Base-by-base conservation (phyloP, 2,113 vertebrate species). In the Cephalopholis sonnerati region DNA sequence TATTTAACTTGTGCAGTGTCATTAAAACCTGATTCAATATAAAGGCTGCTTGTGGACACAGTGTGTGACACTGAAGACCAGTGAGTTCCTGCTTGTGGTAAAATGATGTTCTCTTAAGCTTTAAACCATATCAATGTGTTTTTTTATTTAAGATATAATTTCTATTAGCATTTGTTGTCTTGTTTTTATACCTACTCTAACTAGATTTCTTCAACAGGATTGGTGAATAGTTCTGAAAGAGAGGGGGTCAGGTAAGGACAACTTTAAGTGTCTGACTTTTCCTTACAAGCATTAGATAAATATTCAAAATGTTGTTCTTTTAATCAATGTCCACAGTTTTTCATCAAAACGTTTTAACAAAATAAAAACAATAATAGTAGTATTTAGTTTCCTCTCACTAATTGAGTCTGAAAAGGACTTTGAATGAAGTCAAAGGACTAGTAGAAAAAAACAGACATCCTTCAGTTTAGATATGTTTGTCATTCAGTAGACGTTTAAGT, bases 1-100 rank as follows among this genome's bases (percentile, higher is more conserved):
- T 18, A 55, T 70, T 55, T 70, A 70, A 55, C 68, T 70, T 70
- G 15, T 11, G 29, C 51, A 24, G 32, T 39, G 68, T 70, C 51
- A 70, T 55, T 29, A 70, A 39, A 24, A 55, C 9, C 5, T n/a
- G 10, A 55, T 70, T 39, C 67, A 70, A 24, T 70, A 55, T 70
- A 70, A 70, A 55, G 51, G 66, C 25, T 8, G 22, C 18, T n/a
- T 6, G 20, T 13, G 48, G 27, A 51, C 46, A 53, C 11, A 58
- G 0, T 25, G 12, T 13, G 66, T 11, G 32, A 18, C 2, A 41
- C 25, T 4, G 32, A 70, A 54, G 51, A 55, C 22, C 68, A 24
- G 4, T 39, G 51, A 41, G 50, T 41, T 17, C 32, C 22, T 11
- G 32, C 13, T 32, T 70, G 27, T 36, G 20, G 68, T 70, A 55